Evolutionary conservation across 2,888 invertebrate species (phyloP), one percentile per base, ranked within the genome.

Genomic region (Hymenopus coronatus): DNA sequence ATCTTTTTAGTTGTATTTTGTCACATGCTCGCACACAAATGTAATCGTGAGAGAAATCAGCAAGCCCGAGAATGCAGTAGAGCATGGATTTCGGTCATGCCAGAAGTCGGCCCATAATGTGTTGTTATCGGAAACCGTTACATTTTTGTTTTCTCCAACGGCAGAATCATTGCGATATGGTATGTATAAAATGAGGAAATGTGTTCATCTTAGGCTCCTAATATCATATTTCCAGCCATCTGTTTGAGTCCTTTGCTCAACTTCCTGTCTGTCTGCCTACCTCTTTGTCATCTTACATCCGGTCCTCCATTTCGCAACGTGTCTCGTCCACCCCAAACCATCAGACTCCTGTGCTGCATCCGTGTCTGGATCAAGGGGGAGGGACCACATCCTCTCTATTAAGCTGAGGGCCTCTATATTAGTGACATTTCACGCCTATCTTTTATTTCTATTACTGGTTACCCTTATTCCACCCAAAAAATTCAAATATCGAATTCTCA

Each of bases 211-310:
- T 54, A 28, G 86, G n/a, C 81, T 81, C 84, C 25, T 70, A 84
- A 70, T 88, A 28, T 89, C 89, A 46, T 82, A 85, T 89, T 89
- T 88, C n/a, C 89, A 88, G 86, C 85, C 89, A 89, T 89, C 89
- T 88, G 88, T 88, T 86, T 83, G 86, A 46, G 83, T 82, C 88
- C 89, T 70, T 70, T 70, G 20, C 54, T 88, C 88, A 89, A 86
- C 89, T 89, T 89, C 89, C 89, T 89, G 89, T 89, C 88, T 89
- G 82, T 87, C 87, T 87, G 87, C 33, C 33, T 87, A 15, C 46
- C 81, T 86, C 81, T 81, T 82, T 87, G 87, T 87, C 87, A 87
- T 82, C 87, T 87, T 87, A 33, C 87, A 87, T 87, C 87, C 87
- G 87, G 87, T 87, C 27, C n/a, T 70, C 20, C 54, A 70, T 25